Evolutionary conservation across 2,113 vertebrate genomes (phyloP).

Genomic region (Ranitomeya variabilis): DNA sequence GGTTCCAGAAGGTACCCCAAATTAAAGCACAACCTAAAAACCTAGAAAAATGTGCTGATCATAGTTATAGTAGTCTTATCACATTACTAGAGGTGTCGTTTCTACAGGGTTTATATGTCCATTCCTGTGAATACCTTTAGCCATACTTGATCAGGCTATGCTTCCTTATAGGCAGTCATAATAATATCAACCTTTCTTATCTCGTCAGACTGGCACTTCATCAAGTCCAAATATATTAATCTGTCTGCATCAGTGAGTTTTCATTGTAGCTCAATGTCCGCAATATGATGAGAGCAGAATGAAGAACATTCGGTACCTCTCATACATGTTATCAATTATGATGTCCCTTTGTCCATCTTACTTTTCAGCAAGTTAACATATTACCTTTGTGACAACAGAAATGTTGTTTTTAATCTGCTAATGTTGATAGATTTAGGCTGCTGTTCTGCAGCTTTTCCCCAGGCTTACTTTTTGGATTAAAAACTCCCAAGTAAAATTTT

Average conservation of each 20-base stretch:
- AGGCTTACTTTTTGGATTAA: slow-evolving; percentile 37
- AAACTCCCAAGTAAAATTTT: slow-evolving; percentile 5
- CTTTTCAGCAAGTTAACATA: not conserved
- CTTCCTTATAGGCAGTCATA: not conserved
- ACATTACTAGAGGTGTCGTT: too few species aligned
- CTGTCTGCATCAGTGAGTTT: not conserved
- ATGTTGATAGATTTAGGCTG: slow-evolving; percentile 8
- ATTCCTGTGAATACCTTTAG: not conserved
- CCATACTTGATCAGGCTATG: not conserved
- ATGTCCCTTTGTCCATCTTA: not conserved
- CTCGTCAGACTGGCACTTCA: not conserved
- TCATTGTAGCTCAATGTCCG: not conserved
- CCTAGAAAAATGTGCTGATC: too few species aligned
- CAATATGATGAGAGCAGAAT: not conserved
- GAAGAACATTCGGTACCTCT: not conserved
- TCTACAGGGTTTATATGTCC: not conserved
- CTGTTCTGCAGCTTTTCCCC: slow-evolving; percentile 41
- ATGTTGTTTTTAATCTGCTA: slow-evolving; percentile 23
- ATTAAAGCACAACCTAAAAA: too few species aligned
- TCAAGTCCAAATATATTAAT: not conserved
- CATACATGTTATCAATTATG: not conserved
- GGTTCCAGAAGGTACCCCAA: too few species aligned
- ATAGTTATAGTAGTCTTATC: too few species aligned
- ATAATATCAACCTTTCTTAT: not conserved
- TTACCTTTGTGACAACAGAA: slow-evolving; percentile 21